phyloP scores from a whole-genome alignment of 2,888 invertebrate genomes.

The Drosophila recens region DNA sequence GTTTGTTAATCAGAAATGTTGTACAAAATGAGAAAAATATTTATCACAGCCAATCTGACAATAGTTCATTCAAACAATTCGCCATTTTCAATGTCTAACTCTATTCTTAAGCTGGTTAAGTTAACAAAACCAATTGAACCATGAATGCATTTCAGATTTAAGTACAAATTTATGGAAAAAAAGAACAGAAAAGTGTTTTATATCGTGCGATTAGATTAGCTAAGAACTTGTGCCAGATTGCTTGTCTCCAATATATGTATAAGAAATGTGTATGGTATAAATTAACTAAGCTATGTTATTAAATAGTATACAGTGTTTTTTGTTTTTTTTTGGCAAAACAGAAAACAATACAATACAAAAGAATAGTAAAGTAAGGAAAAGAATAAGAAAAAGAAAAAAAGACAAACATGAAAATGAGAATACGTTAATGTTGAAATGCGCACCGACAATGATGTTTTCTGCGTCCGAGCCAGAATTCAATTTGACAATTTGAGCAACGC shows the following conservation, averaged over 20 bases:
- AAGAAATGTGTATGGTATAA: constrained; percentile 4
- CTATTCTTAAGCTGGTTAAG: constrained; percentile 18
- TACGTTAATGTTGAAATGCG: constrained; percentile 70
- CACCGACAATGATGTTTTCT: constrained; percentile 98
- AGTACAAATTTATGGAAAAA: neutral
- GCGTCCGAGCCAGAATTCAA: constrained; percentile 95
- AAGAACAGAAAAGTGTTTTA: neutral
- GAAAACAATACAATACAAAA: constrained; percentile 1
- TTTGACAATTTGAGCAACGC: constrained; percentile 94
- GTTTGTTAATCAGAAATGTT: constrained; percentile 33
- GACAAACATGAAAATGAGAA: constrained; percentile 29
- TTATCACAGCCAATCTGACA: constrained; percentile 58
- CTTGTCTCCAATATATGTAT: constrained; percentile 17
- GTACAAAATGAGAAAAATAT: constrained; percentile 57
- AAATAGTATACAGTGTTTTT: neutral
- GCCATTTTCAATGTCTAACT: constrained; percentile 16
- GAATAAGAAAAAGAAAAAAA: constrained; percentile 25
- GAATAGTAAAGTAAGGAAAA: constrained; percentile 6
- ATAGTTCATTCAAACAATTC: constrained; percentile 28
- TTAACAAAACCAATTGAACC: constrained; percentile 7
- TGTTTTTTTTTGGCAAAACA: neutral
- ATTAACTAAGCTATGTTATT: constrained; percentile 18
- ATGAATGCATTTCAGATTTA: neutral
- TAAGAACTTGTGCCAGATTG: constrained; percentile 51
- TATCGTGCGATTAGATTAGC: constrained; percentile 1